Conservation (phyloP, 1,140 invertebrate species). For the Dendrolimus kikuchii region DNA sequence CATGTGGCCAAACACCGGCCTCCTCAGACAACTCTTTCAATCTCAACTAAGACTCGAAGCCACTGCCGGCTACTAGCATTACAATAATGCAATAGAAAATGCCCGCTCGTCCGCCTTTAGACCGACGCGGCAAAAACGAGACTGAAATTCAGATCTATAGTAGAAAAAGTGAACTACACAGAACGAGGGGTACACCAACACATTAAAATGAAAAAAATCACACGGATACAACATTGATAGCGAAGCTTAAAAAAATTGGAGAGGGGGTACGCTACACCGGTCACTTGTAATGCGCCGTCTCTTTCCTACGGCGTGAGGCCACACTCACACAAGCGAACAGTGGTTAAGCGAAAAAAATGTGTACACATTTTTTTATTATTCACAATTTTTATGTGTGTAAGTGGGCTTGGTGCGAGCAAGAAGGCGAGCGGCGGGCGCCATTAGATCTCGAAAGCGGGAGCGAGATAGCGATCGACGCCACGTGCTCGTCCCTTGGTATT, state of each 20-base stretch:
- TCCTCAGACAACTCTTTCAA: slow-evolving; percentile 24
- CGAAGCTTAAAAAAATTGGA: slow-evolving; percentile 66
- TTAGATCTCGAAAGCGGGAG: slow-evolving; percentile 19
- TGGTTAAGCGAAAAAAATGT: slow-evolving; percentile 71
- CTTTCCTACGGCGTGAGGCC: slow-evolving; percentile 57
- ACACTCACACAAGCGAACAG: slow-evolving; percentile 52
- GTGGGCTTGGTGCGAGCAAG: slow-evolving; percentile 57
- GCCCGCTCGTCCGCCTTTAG: slow-evolving; percentile 62
- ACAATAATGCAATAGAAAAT: slow-evolving; percentile 64
- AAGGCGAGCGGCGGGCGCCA: slow-evolving; percentile 27
- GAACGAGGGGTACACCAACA: slow-evolving; percentile 69
- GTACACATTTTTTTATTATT: slow-evolving; percentile 73
- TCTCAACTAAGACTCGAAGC: slow-evolving; percentile 11
- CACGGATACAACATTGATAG: slow-evolving; percentile 59
- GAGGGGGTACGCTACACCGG: slow-evolving; percentile 45
- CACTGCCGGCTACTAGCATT: slow-evolving; percentile 32
- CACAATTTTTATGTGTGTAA: slow-evolving; percentile 72
- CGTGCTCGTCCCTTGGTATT: slow-evolving; percentile 69
- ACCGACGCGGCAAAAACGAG: slow-evolving; percentile 70
- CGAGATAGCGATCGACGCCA: slow-evolving; percentile 50
- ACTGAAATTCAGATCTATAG: slow-evolving; percentile 72
- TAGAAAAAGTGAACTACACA: slow-evolving; percentile 72
- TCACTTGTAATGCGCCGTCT: slow-evolving; percentile 41
- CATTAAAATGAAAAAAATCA: slow-evolving; percentile 70
- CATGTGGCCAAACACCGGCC: slow-evolving; percentile 57